Percentiles rank a stretch among this genome's conserved stretches.
Conservation (phyloP, 2,888 invertebrate genomes). For the Andrena minutula region DNA sequence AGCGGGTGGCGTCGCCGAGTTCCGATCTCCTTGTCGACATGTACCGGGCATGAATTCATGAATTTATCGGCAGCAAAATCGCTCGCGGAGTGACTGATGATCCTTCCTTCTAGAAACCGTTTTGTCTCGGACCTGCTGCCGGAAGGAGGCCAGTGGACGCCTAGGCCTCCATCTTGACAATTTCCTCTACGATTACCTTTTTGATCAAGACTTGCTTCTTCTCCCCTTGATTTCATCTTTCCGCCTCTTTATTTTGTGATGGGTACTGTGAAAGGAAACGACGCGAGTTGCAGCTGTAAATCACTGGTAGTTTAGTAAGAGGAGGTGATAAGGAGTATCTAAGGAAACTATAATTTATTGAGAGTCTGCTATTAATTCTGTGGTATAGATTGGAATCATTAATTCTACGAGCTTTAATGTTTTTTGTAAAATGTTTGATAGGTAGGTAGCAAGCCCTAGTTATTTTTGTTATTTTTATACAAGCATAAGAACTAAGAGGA, state of each 20-base stretch:
- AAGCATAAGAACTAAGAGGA: too few species aligned
- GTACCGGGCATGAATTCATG: slow-evolving; percentile 53
- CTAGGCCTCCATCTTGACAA: slow-evolving; percentile 10
- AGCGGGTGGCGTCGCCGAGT: slow-evolving; percentile 59
- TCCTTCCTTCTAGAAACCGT: slow-evolving; percentile 52
- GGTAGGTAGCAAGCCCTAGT: not conserved
- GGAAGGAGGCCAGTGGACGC: slow-evolving; percentile 17
- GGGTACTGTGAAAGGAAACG: too few species aligned
- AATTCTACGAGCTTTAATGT: not conserved
- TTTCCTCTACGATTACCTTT: slow-evolving; percentile 1
- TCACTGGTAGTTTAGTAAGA: too few species aligned
- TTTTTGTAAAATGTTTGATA: not conserved
- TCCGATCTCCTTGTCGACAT: slow-evolving; percentile 59
- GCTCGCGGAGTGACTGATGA: slow-evolving; percentile 62
- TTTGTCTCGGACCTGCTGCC: slow-evolving; percentile 38
- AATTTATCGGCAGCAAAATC: slow-evolving; percentile 65
- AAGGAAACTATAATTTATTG: too few species aligned
- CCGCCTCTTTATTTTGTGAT: not conserved
- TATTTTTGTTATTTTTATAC: too few species aligned
- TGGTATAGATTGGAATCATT: not conserved
- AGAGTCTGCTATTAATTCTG: too few species aligned
- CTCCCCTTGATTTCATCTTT: too few species aligned
- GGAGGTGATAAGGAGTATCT: too few species aligned
- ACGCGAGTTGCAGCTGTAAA: too few species aligned
- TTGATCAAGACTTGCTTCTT: not conserved